Evolutionary conservation across 2,797 vertebrate species (phyloP).

Genomic region (Petrocephalus schoutedeni): DNA sequence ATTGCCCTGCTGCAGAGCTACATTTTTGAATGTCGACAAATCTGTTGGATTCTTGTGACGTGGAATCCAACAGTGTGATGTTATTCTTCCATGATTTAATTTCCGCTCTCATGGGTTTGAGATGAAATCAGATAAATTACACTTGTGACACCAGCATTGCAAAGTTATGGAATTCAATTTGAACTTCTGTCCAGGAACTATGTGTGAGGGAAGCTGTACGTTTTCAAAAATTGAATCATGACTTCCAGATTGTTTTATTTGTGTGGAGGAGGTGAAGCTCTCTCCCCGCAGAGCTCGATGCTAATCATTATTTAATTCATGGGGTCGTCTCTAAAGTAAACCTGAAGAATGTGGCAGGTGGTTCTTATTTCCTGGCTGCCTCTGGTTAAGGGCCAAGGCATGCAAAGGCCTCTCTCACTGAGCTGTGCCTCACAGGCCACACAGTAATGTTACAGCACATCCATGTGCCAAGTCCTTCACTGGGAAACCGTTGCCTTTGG

Average conservation of each 20-base stretch:
- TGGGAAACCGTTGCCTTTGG: neutral
- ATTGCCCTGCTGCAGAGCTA: neutral
- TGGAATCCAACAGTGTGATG: neutral
- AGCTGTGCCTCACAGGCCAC: neutral
- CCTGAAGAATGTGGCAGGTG: slow-evolving; percentile 27
- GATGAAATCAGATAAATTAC: neutral
- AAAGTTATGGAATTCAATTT: neutral
- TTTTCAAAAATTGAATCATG: slow-evolving; percentile 5
- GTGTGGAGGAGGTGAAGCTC: neutral
- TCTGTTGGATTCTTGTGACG: neutral
- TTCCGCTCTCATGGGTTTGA: neutral
- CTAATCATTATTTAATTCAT: neutral
- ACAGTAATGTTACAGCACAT: neutral
- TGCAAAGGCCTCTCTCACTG: neutral
- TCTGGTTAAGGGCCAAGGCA: slow-evolving; percentile 12
- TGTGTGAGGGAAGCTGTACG: neutral
- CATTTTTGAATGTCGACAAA: neutral
- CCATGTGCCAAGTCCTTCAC: no score
- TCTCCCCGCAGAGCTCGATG: neutral
- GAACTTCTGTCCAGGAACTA: slow-evolving; percentile 2
- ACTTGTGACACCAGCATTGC: neutral
- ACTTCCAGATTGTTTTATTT: neutral
- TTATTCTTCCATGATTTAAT: neutral
- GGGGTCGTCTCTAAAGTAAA: slow-evolving; percentile 12
- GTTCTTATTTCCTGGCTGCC: slow-evolving; percentile 27